Conservation (phyloP, 2,113 vertebrate species). For the Cnemophilus loriae region DNA sequence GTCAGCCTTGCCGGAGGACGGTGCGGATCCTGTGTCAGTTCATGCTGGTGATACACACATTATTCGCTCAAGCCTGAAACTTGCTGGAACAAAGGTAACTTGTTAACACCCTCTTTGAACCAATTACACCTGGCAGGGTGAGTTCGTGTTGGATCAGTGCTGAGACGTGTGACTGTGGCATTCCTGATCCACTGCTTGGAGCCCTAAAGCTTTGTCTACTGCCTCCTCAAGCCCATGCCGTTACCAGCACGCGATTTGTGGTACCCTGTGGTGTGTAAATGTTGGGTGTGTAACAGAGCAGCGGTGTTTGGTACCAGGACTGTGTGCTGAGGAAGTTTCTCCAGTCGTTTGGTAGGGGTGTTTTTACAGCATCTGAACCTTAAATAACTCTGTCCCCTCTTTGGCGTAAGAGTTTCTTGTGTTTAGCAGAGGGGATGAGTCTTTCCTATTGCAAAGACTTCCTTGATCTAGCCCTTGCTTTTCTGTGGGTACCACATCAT, state of each 20-base stretch:
- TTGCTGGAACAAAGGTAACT: slow-evolving; percentile 1
- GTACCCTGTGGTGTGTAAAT: not conserved
- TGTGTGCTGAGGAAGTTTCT: not conserved
- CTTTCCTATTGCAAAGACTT: not conserved
- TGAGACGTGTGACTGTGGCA: not conserved
- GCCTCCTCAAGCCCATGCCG: not conserved
- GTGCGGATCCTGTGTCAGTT: not conserved
- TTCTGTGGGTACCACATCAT: not conserved
- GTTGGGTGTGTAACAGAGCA: not conserved
- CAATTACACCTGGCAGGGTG: not conserved
- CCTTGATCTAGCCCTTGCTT: not conserved
- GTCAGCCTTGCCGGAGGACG: rapidly evolving
- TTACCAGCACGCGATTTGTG: rapidly evolving
- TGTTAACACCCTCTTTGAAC: not conserved
- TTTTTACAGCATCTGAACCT: not conserved
- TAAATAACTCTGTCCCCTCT: not conserved
- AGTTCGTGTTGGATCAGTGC: not conserved
- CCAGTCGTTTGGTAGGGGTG: not conserved
- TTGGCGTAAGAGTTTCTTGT: not conserved
- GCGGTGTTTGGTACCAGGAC: not conserved
- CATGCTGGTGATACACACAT: not conserved
- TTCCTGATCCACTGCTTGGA: not conserved
- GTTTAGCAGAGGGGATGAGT: not conserved
- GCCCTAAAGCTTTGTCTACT: not conserved
- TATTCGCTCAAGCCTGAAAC: not conserved